These are phyloP conservation scores for Phrynocephalus guinanensis DNA, from an alignment of 2,797 vertebrate species.

Conservation along the genomic window DNA sequence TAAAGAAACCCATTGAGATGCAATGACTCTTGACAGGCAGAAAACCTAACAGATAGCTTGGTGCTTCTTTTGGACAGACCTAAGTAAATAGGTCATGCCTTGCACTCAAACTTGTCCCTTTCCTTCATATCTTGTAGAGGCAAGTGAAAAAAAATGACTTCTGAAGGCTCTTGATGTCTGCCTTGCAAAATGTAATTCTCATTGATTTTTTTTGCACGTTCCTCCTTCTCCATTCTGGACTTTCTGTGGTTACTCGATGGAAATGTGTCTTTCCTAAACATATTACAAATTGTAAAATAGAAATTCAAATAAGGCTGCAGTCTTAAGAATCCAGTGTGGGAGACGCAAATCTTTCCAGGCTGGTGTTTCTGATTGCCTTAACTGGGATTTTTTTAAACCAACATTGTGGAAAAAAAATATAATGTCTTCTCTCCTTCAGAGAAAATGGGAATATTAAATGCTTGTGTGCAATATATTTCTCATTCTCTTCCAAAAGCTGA, in stretches of 20 bases:
- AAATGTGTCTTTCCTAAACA: not conserved
- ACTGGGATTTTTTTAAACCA: no score
- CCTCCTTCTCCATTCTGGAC: not conserved
- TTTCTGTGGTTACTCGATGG: not conserved
- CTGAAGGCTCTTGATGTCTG: rapidly evolving
- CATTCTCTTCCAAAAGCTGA: no score
- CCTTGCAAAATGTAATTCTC: not conserved
- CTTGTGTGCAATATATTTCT: no score
- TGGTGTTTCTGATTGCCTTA: no score
- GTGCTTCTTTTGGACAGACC: not conserved
- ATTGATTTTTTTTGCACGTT: not conserved
- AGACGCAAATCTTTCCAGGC: no score
- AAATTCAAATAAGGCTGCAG: not conserved
- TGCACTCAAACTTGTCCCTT: not conserved
- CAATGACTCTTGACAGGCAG: not conserved
- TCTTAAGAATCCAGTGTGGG: not conserved
- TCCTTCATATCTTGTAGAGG: not conserved
- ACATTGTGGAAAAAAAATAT: no score
- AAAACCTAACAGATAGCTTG: slow-evolving; percentile 2
- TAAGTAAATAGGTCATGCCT: not conserved
- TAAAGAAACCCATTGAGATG: not conserved
- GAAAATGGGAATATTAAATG: no score
- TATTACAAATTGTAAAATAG: not conserved
- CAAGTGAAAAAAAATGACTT: not conserved
- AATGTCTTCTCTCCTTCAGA: no score